A percentile compares a stretch with the other conserved stretches of the same genome.
These are phyloP conservation scores for Acridotheres tristis DNA, from an alignment of 2,797 vertebrate species.

Conservation along the genomic window DNA sequence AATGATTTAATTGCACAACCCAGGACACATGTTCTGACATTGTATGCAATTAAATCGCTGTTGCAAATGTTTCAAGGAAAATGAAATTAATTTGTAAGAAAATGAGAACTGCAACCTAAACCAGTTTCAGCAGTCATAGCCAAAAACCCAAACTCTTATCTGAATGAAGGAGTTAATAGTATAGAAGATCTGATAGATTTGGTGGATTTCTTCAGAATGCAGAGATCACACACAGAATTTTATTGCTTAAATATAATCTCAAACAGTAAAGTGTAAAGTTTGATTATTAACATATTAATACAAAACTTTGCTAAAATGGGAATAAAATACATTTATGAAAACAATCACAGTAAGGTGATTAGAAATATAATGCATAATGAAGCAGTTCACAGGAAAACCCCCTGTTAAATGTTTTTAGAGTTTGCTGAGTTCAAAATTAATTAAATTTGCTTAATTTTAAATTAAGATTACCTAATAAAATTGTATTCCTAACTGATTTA, in stretches of 20 bases:
- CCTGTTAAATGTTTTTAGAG: neutral
- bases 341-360: neutral
- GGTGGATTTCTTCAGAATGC: neutral
- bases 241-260: neutral
- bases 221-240: neutral
- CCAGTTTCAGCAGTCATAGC: neutral
- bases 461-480: neutral
- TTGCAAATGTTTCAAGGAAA: neutral
- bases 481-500: neutral
- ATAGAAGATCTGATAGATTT: neutral
- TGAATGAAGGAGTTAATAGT: neutral
- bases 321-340: neutral
- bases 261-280: neutral
- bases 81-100: neutral
- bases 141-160: accelerated
- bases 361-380: neutral
- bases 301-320: neutral
- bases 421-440: neutral
- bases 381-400: neutral
- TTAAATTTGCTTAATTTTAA: neutral
- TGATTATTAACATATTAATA: neutral
- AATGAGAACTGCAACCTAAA: neutral
- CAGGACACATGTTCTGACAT: neutral
- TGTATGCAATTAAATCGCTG: neutral
- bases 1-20: neutral